phyloP scores from a whole-genome alignment of 2,888 invertebrate species.

The Rhodophaea formosa region DNA sequence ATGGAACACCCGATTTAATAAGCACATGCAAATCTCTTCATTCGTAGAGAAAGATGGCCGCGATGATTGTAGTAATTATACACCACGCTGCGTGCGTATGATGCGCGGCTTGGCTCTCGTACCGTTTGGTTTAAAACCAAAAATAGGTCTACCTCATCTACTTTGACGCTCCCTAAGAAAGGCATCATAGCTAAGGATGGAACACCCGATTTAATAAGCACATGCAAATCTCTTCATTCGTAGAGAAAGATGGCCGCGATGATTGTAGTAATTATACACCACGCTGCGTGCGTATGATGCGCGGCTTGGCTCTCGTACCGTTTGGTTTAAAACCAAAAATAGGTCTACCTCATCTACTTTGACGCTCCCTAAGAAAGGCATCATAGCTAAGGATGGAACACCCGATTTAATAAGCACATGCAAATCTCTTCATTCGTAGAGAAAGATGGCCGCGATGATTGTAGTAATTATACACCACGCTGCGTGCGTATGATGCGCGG shows the following conservation, averaged over 20 bases:
- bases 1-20: too few species aligned
- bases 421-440: conserved; percentile 6
- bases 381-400: too few species aligned
- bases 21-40: conserved; percentile 12
- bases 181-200: too few species aligned
- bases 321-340: too few species aligned
- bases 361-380: too few species aligned
- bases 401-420: conserved; percentile 9
- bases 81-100: not conserved
- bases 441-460: conserved; percentile 4
- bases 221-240: conserved; percentile 10
- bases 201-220: too few species aligned
- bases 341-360: too few species aligned
- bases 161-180: too few species aligned
- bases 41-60: conserved; percentile 5
- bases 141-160: too few species aligned
- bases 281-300: not conserved
- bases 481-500: not conserved
- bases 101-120: too few species aligned
- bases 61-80: conserved; percentile 2
- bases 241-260: not conserved
- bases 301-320: too few species aligned
- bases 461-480: not conserved
- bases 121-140: too few species aligned
- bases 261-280: conserved; percentile 6